These are phyloP conservation scores for Anastrepha ludens DNA, from an alignment of 1,140 invertebrate genomes.

Conservation along the genomic window DNA sequence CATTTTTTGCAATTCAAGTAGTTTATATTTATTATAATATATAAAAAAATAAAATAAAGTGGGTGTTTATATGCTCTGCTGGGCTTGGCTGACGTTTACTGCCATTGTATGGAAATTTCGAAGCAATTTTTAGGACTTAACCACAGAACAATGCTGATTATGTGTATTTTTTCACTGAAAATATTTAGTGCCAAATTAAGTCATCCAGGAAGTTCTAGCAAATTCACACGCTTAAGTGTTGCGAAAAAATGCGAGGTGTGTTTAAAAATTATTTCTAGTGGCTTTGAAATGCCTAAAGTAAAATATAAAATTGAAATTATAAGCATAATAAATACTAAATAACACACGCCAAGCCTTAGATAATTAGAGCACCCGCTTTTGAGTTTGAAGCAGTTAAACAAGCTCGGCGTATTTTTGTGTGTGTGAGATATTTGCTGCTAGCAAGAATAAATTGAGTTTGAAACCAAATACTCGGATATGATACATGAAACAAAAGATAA, in stretches of 20 bases:
- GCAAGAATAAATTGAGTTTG: too few relatives aligned
- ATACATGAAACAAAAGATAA: too few relatives aligned
- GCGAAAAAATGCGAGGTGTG: background rate
- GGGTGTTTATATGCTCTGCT: background rate
- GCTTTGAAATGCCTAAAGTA: too few relatives aligned
- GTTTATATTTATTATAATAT: background rate
- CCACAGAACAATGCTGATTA: background rate
- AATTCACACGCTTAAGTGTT: constrained; percentile 7
- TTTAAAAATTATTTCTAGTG: background rate
- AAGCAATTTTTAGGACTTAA: background rate
- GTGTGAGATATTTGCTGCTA: too few relatives aligned
- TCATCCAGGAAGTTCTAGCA: constrained; percentile 23
- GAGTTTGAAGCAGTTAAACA: too few relatives aligned
- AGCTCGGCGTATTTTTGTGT: too few relatives aligned
- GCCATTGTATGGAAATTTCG: background rate
- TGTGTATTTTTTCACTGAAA: background rate
- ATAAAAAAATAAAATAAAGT: constrained; percentile 10
- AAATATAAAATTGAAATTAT: too few relatives aligned
- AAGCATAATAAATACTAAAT: too few relatives aligned
- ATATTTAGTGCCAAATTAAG: background rate
- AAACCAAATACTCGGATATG: too few relatives aligned
- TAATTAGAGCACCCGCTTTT: too few relatives aligned
- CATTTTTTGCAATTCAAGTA: background rate
- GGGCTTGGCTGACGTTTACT: constrained; percentile 28
- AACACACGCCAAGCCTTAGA: too few relatives aligned